phyloP scores from a whole-genome alignment of 2,797 vertebrate species.

The Tenualosa thibaudeaui region DNA sequence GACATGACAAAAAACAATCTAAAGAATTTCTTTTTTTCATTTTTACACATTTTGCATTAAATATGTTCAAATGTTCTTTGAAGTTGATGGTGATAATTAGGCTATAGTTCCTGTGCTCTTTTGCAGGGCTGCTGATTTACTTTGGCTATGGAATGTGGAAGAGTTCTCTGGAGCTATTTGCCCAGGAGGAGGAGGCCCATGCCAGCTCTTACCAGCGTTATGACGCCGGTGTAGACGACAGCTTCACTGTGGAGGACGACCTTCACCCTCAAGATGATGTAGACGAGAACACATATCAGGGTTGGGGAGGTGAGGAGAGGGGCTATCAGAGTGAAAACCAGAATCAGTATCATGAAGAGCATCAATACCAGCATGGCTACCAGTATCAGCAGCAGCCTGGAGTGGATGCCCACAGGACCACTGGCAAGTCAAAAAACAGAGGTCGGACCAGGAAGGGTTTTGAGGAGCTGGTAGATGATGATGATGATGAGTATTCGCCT shows the following conservation, averaged over 20 bases:
- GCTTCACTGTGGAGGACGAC: slow-evolving; percentile 77
- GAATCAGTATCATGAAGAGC: slow-evolving; percentile 41
- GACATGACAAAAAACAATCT: too few species aligned
- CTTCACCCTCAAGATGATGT: slow-evolving; percentile 68
- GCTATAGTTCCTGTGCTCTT: slow-evolving; percentile 4
- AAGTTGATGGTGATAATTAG: background rate
- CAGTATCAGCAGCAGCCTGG: slow-evolving; percentile 18
- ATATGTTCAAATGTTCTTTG: too few species aligned
- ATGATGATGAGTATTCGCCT: slow-evolving; percentile 72
- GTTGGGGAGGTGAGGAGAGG: slow-evolving; percentile 83
- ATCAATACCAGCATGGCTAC: slow-evolving; percentile 20
- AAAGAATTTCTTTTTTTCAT: too few species aligned
- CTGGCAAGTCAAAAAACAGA: slow-evolving; percentile 33
- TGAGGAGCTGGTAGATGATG: slow-evolving; percentile 70
- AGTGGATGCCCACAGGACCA: slow-evolving; percentile 29
- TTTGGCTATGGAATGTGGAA: slow-evolving; percentile 94
- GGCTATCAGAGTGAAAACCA: slow-evolving; percentile 75
- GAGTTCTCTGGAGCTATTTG: slow-evolving; percentile 90
- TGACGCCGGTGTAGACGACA: slow-evolving; percentile 88
- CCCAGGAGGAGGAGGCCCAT: slow-evolving; percentile 85
- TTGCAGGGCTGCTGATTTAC: slow-evolving; percentile 90
- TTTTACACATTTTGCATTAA: too few species aligned
- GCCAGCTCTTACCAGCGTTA: slow-evolving; percentile 95
- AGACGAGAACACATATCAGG: slow-evolving; percentile 74
- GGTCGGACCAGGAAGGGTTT: slow-evolving; percentile 60